These are phyloP conservation scores for Cetonia aurata DNA, from an alignment of 2,888 invertebrate genomes.

Conservation along the genomic window DNA sequence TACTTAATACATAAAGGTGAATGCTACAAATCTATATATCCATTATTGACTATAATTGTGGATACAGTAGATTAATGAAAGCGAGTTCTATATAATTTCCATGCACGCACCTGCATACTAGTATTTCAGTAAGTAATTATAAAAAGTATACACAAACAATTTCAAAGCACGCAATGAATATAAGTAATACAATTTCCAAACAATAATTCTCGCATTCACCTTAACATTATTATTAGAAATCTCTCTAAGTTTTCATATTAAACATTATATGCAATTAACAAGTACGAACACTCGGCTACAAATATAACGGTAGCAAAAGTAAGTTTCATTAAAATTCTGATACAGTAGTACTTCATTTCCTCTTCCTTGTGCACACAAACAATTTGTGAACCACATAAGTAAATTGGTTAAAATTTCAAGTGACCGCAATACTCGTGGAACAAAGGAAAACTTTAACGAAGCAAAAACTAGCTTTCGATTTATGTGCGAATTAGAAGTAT, in stretches of 20 bases:
- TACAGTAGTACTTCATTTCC: constrained; percentile 28
- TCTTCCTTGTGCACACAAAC: constrained; percentile 29
- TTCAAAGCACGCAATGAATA: no score
- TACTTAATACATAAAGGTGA: no score
- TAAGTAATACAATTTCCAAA: no score
- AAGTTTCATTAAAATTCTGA: constrained; percentile 33
- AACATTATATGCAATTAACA: no score
- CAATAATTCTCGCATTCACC: background rate
- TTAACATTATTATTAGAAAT: background rate
- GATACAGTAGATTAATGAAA: no score
- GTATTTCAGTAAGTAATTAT: no score
- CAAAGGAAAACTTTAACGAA: constrained; percentile 3
- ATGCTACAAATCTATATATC: no score
- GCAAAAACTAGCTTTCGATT: constrained; percentile 31
- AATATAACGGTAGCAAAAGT: constrained; percentile 7
- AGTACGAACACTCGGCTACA: background rate
- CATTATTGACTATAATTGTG: no score
- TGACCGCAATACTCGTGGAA: background rate
- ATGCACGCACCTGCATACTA: no score
- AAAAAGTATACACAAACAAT: no score
- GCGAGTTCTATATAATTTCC: no score
- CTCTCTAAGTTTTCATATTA: no score
- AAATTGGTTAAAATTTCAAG: constrained; percentile 22
- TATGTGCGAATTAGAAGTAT: constrained; percentile 20
- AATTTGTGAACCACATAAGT: constrained; percentile 3